phyloP scores from a whole-genome alignment of 2,113 vertebrate genomes.

The Corvus hawaiiensis region DNA sequence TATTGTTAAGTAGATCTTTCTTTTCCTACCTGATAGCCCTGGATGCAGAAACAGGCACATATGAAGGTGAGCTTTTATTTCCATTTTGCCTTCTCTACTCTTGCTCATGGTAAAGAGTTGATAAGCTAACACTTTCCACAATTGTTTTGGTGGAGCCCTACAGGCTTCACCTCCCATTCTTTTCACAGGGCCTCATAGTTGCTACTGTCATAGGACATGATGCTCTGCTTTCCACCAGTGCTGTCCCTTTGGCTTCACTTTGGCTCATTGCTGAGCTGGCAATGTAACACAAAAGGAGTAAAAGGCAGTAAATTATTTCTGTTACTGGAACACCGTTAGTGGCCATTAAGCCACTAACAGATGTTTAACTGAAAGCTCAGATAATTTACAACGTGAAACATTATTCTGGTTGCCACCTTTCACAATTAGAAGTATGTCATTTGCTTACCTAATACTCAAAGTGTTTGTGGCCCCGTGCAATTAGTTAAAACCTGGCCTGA shows the following conservation, averaged over 20 bases:
- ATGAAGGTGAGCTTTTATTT: neutral
- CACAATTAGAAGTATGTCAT: neutral
- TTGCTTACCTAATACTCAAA: neutral
- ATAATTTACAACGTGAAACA: constrained; percentile 16
- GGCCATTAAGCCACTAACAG: neutral
- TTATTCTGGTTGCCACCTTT: neutral
- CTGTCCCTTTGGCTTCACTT: neutral
- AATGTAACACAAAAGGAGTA: neutral
- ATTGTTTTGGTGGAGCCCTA: neutral
- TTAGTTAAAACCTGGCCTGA: neutral
- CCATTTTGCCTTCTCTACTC: neutral
- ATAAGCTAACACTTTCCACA: neutral
- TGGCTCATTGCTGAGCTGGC: neutral
- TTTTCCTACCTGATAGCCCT: neutral
- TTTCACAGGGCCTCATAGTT: neutral
- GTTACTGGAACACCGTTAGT: neutral
- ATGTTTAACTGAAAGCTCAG: neutral
- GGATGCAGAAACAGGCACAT: neutral
- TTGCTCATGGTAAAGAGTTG: neutral
- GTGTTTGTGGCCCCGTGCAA: neutral
- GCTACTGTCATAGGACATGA: accelerated
- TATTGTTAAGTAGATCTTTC: neutral
- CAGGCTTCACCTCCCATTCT: neutral
- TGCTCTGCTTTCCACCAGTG: neutral
- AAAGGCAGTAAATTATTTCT: neutral